Evolutionary conservation across 2,113 vertebrate species (phyloP), one percentile per base, ranked within the genome.

Genomic region (Chaenocephalus aceratus): DNA sequence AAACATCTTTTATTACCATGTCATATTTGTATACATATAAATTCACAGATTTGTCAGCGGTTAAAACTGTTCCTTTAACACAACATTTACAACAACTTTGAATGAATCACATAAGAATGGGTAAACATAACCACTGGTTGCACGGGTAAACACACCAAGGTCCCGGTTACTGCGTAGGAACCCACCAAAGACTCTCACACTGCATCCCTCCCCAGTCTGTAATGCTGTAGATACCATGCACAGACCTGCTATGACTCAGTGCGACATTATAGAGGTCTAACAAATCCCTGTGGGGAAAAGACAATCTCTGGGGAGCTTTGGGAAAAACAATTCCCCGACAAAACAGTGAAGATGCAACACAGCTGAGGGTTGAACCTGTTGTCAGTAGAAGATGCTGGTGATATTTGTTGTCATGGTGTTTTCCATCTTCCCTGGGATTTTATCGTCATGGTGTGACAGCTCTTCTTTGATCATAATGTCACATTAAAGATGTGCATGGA

Each of bases 11-110:
- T 23, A 52, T 64, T 13, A n/a, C 54, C 65, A 61, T 63, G 34
- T 3, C 0, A n/a, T 21, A 3, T 15, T 6, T n/a, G 30, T 52
- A 68, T 80, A 41, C 36, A 30, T 41, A 41, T 41, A 7, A 41
- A 41, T 72, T 69, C 12, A 58, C 23, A 67, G 48, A 18, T 15
- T 6, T 30, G 10, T 67, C 30, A 73, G 18, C 54, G 34, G 15
- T 75, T 30, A 21, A 57, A 73, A 65, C 15, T 16, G 51, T 64
- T 57, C 18, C 11, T 53, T 52, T 51, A 34, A 66, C 26, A 60
- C 62, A 73, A 80, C 70, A 70, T 46, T 4, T 30, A 53, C 21
- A 57, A 61, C 36, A 45, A 44, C 18, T 61, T 18, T 62, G 6
- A n/a, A 26, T 34, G 68, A 60, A 2, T 56, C 56, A 82, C 48